A percentile compares a stretch with the other conserved stretches of the same genome.
Evolutionary conservation across 2,888 invertebrate genomes (phyloP).

Genomic region (Meiosimyza decipiens): DNA sequence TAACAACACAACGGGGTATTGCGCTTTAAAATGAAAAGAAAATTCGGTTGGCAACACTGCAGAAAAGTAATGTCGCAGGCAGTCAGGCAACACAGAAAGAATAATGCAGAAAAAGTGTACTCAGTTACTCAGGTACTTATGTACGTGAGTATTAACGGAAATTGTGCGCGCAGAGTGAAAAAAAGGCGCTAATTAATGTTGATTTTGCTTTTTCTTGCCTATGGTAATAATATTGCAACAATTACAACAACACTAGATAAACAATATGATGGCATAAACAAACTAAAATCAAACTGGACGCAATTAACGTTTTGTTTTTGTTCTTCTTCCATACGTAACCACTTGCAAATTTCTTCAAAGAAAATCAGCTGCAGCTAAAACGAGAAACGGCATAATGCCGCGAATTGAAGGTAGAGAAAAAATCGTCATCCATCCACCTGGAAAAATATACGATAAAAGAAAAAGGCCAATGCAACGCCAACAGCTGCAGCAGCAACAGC

Average conservation of each 20-base stretch:
- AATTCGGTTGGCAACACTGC: not conserved
- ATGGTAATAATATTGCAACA: not conserved
- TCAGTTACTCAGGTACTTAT: too few relatives aligned
- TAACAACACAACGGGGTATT: slow-evolving; percentile 1
- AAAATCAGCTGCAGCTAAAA: not conserved
- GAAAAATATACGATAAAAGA: not conserved
- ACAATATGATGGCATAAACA: not conserved
- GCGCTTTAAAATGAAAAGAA: not conserved
- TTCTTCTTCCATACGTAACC: not conserved
- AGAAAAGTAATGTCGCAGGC: too few relatives aligned
- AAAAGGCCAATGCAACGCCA: not conserved
- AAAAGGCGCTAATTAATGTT: slow-evolving; percentile 21
- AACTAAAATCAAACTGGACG: slow-evolving; percentile 4
- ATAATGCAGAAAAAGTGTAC: too few relatives aligned
- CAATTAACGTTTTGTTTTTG: slow-evolving; percentile 27
- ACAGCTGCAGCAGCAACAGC: not conserved
- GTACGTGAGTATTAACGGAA: not conserved
- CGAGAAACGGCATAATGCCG: not conserved
- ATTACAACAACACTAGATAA: not conserved
- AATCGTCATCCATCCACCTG: not conserved
- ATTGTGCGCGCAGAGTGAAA: not conserved
- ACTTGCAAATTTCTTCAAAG: not conserved
- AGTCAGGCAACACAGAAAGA: too few relatives aligned
- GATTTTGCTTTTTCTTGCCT: not conserved
- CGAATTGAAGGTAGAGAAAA: not conserved